phyloP scores from a whole-genome alignment of 2,113 vertebrate species.

The Aspidoscelis tigris region DNA sequence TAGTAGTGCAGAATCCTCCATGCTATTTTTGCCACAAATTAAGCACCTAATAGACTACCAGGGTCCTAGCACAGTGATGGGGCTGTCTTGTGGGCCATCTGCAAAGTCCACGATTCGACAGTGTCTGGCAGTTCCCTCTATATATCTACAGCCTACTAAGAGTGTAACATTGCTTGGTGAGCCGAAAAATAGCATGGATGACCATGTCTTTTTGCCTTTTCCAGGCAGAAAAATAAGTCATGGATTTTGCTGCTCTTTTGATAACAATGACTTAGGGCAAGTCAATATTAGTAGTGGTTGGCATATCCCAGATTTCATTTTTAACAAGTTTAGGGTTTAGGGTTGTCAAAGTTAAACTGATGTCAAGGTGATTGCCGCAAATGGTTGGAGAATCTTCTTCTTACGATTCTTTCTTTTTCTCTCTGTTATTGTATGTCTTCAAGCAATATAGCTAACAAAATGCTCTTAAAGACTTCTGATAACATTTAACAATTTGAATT shows the following conservation, averaged over 20 bases:
- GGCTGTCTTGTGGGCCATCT: too few species aligned
- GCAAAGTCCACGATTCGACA: too few species aligned
- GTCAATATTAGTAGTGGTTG: neutral
- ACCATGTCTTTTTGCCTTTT: neutral
- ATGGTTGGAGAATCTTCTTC: neutral
- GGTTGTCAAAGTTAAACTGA: neutral
- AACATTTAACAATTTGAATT: constrained; percentile 26
- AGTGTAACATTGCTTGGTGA: neutral
- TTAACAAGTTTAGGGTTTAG: neutral
- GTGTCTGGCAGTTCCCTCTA: too few species aligned
- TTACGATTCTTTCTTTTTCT: neutral
- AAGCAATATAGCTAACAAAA: constrained; percentile 28
- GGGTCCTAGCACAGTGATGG: too few species aligned
- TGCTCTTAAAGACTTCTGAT: neutral
- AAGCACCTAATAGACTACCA: too few species aligned
- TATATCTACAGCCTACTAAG: neutral
- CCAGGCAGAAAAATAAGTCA: neutral
- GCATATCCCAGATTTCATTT: neutral
- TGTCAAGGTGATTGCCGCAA: neutral
- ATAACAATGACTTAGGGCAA: neutral
- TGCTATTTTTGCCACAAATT: too few species aligned
- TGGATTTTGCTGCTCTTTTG: neutral
- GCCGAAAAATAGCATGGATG: neutral
- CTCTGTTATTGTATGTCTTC: neutral
- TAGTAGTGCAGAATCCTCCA: too few species aligned